Percentiles rank a stretch among this genome's conserved stretches.
phyloP scores from a whole-genome alignment of 2,888 invertebrate species.

The Oxytorus armatus region DNA sequence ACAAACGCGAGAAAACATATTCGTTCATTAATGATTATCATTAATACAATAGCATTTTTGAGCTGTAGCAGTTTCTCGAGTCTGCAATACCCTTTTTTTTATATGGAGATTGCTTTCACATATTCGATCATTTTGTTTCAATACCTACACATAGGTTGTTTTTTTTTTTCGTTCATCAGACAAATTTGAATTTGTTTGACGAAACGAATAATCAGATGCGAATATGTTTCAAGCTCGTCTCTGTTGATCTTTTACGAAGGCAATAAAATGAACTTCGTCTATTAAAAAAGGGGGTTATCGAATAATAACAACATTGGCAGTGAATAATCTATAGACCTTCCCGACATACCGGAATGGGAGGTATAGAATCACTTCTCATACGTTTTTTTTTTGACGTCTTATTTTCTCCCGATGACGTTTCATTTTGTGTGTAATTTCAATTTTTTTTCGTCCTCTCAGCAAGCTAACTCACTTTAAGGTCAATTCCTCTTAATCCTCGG shows the following conservation, averaged over 20 bases:
- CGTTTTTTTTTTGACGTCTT: slow-evolving; percentile 28
- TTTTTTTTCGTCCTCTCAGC: slow-evolving; percentile 5
- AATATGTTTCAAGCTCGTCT: slow-evolving; percentile 45
- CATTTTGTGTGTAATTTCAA: slow-evolving; percentile 6
- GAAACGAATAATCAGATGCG: slow-evolving; percentile 16
- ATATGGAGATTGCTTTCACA: slow-evolving; percentile 7
- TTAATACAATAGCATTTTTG: slow-evolving; percentile 35
- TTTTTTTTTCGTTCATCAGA: slow-evolving; percentile 16
- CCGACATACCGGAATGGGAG: slow-evolving; percentile 46
- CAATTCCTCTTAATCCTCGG: slow-evolving; percentile 9
- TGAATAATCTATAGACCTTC: slow-evolving; percentile 75
- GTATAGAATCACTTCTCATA: slow-evolving; percentile 58
- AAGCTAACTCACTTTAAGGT: not conserved
- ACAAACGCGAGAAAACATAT: slow-evolving; percentile 32
- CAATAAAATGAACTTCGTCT: slow-evolving; percentile 43
- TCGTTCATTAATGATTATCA: slow-evolving; percentile 28
- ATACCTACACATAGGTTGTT: not conserved
- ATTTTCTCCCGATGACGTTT: slow-evolving; percentile 20
- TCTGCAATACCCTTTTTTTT: slow-evolving; percentile 47
- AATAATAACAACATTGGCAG: slow-evolving; percentile 80
- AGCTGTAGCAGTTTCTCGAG: slow-evolving; percentile 30
- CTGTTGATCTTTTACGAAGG: slow-evolving; percentile 49
- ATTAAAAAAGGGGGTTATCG: slow-evolving; percentile 63
- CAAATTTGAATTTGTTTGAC: slow-evolving; percentile 10
- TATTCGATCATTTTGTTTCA: slow-evolving; percentile 34